These are phyloP conservation scores for Allophyes oxyacanthae DNA, from an alignment of 2,888 invertebrate genomes.

Conservation along the genomic window DNA sequence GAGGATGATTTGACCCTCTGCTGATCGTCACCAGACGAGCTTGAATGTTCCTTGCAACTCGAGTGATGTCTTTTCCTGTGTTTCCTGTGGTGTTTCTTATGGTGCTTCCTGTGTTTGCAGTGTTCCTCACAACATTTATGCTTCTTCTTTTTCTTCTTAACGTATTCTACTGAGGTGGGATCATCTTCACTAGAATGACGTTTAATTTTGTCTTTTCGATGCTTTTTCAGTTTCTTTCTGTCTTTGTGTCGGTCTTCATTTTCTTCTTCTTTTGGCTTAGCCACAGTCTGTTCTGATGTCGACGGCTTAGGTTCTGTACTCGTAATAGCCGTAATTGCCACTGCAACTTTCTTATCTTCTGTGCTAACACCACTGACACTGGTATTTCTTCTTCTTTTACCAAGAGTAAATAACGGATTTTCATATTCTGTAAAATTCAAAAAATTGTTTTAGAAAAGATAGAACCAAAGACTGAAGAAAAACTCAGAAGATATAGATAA, in stretches of 20 bases:
- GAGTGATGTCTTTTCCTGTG: slow-evolving; percentile 93
- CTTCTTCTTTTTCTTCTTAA: slow-evolving; percentile 91
- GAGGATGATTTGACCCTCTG: slow-evolving; percentile 78
- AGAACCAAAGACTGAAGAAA: too few species aligned
- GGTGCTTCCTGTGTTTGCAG: slow-evolving; percentile 92
- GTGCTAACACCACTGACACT: slow-evolving; percentile 89
- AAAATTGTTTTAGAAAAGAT: neutral
- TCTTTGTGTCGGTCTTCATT: slow-evolving; percentile 89
- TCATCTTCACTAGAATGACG: slow-evolving; percentile 83
- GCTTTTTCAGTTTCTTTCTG: slow-evolving; percentile 92
- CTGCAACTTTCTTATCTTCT: slow-evolving; percentile 86
- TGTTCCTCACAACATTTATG: slow-evolving; percentile 92
- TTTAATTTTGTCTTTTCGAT: slow-evolving; percentile 91
- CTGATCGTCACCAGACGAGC: slow-evolving; percentile 87
- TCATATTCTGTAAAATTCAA: slow-evolving; percentile 92
- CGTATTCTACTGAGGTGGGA: slow-evolving; percentile 77
- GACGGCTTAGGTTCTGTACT: slow-evolving; percentile 67
- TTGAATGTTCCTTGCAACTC: slow-evolving; percentile 82
- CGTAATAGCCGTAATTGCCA: slow-evolving; percentile 45
- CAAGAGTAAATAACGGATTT: slow-evolving; percentile 93
- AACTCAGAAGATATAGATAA: neutral
- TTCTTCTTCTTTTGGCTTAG: slow-evolving; percentile 76
- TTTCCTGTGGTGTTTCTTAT: slow-evolving; percentile 94
- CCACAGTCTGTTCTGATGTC: slow-evolving; percentile 44
- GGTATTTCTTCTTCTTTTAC: slow-evolving; percentile 93